Conservation (phyloP, 2,797 vertebrate genomes). For the Tamandua tetradactyla region DNA sequence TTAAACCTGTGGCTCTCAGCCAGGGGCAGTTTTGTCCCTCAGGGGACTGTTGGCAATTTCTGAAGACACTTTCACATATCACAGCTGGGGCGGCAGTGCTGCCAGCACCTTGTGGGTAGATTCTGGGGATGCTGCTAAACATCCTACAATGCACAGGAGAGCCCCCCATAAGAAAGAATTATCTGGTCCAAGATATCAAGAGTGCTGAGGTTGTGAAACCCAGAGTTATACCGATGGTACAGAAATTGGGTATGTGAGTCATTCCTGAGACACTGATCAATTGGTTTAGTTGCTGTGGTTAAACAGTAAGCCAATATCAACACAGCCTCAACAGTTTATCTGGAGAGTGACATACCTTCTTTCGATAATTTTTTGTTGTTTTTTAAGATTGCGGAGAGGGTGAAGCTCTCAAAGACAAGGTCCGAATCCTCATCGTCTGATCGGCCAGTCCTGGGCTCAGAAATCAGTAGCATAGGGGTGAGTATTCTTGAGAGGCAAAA, state of each 20-base stretch:
- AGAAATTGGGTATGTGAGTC: not conserved
- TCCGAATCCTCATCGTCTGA: conserved; percentile 91
- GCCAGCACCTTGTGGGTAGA: not conserved
- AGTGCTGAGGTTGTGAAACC: not conserved
- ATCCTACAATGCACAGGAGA: too few species aligned
- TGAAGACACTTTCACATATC: not conserved
- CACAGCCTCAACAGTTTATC: not conserved
- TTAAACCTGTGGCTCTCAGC: not conserved
- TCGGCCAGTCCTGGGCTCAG: conserved; percentile 91
- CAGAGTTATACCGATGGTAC: not conserved
- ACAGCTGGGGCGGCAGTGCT: not conserved
- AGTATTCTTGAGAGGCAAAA: conserved; percentile 70
- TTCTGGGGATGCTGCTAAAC: not conserved
- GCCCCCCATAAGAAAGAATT: not conserved
- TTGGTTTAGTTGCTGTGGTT: not conserved
- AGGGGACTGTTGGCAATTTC: not conserved
- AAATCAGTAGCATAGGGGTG: conserved; percentile 93
- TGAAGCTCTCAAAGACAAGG: conserved; percentile 92
- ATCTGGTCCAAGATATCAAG: not conserved
- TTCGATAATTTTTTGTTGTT: conserved; percentile 44
- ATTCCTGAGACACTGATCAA: not conserved
- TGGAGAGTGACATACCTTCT: not conserved
- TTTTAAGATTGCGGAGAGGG: conserved; percentile 91
- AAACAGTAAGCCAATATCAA: not conserved
- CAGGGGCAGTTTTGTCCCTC: not conserved